phyloP scores from a whole-genome alignment of 2,797 vertebrate genomes.

The Sebastes nivosus region DNA sequence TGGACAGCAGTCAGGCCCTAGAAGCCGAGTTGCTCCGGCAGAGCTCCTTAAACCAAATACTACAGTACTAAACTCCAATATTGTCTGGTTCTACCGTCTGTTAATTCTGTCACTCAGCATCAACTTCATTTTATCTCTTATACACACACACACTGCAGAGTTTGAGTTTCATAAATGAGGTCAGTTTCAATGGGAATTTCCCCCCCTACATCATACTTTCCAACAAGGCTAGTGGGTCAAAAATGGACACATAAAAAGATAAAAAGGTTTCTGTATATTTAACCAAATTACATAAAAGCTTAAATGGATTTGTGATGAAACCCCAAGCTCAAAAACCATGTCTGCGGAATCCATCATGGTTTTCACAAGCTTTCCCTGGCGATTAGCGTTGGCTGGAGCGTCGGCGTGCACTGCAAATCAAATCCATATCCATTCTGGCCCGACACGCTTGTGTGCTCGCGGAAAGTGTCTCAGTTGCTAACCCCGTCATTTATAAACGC shows the following conservation, averaged over 20 bases:
- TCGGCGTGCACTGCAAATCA: slow-evolving; percentile 62
- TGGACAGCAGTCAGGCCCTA: slow-evolving; percentile 4
- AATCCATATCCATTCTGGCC: slow-evolving; percentile 66
- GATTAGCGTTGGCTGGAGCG: slow-evolving; percentile 72
- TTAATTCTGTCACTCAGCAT: neutral
- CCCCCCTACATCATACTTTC: slow-evolving; percentile 60
- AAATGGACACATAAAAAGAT: slow-evolving; percentile 72
- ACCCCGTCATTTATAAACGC: slow-evolving; percentile 76
- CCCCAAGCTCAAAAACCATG: slow-evolving; percentile 54
- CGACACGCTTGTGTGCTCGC: slow-evolving; percentile 55
- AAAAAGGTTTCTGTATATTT: slow-evolving; percentile 74
- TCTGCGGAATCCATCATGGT: slow-evolving; percentile 80
- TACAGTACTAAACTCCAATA: neutral
- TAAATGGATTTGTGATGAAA: slow-evolving; percentile 71
- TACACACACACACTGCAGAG: neutral
- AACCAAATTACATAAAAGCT: slow-evolving; percentile 76
- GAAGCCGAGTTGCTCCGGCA: neutral
- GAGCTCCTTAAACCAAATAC: slow-evolving; percentile 11
- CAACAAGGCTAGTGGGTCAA: slow-evolving; percentile 43
- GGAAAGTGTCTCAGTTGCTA: slow-evolving; percentile 60
- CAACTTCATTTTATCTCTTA: neutral
- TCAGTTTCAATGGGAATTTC: slow-evolving; percentile 25
- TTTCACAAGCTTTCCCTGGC: slow-evolving; percentile 74
- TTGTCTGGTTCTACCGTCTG: neutral
- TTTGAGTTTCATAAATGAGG: slow-evolving; percentile 30